phyloP scores from a whole-genome alignment of 2,113 vertebrate genomes.

The Bubo bubo region DNA sequence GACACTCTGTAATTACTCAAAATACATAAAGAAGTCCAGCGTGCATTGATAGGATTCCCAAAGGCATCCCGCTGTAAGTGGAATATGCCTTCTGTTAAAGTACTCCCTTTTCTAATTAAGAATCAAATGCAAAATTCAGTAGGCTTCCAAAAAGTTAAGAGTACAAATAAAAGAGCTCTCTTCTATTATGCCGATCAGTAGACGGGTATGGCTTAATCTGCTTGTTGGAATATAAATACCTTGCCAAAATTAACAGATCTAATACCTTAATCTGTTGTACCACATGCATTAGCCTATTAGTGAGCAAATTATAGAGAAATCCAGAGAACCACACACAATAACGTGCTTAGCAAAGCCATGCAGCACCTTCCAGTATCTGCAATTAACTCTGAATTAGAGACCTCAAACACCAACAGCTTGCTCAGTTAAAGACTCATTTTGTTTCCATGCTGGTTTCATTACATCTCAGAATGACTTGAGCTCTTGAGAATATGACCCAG shows the following conservation, averaged over 20 bases:
- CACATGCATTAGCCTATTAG: not conserved
- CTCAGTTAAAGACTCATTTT: not conserved
- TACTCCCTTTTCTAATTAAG: not conserved
- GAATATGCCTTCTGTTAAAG: not conserved
- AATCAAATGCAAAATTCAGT: not conserved
- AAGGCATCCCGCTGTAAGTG: not conserved
- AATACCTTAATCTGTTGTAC: not conserved
- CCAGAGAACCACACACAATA: not conserved
- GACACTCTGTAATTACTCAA: not conserved
- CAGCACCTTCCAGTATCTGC: not conserved
- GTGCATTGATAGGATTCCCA: not conserved
- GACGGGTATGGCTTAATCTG: not conserved
- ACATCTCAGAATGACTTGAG: not conserved
- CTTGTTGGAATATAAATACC: not conserved
- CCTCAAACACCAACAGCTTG: not conserved
- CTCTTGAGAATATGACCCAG: not conserved
- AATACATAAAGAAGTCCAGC: not conserved
- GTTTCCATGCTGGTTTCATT: not conserved
- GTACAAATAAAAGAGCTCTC: not conserved
- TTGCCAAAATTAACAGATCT: slow-evolving; percentile 10
- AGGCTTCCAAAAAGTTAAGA: not conserved
- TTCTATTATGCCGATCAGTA: not conserved
- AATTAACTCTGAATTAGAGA: not conserved
- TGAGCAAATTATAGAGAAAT: not conserved
- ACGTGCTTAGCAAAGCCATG: not conserved